phyloP scores from a whole-genome alignment of 23 tunicate genomes.

The Ascidia mentula region DNA sequence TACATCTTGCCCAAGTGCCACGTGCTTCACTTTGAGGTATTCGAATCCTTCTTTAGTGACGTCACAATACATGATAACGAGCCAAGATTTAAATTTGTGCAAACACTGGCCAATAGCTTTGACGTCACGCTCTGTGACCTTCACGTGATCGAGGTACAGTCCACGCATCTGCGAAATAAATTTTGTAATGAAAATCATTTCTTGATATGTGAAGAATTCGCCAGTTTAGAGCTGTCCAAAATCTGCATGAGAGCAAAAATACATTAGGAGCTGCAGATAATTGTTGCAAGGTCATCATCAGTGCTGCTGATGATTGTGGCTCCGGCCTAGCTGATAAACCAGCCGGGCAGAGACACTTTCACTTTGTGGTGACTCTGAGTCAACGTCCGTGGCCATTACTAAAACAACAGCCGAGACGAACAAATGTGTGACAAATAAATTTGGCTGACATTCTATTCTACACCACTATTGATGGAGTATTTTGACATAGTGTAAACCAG shows the following conservation, averaged over 20 bases:
- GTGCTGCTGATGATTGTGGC: too few relatives aligned
- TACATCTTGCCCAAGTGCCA: neutral
- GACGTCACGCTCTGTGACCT: neutral
- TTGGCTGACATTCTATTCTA: neutral
- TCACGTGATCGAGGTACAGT: neutral
- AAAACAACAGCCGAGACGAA: too few relatives aligned
- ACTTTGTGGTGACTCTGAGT: too few relatives aligned
- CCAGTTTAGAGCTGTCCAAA: too few relatives aligned
- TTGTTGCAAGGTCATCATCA: too few relatives aligned
- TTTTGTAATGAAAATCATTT: neutral
- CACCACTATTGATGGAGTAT: too few relatives aligned
- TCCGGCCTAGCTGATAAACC: too few relatives aligned
- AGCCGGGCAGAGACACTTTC: too few relatives aligned
- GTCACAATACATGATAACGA: neutral
- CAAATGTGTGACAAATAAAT: neutral
- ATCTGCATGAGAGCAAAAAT: too few relatives aligned
- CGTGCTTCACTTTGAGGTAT: neutral
- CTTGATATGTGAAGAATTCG: neutral
- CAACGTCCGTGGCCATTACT: too few relatives aligned
- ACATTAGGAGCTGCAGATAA: too few relatives aligned
- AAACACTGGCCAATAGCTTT: neutral
- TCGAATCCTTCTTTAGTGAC: neutral
- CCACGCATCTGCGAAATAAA: neutral
- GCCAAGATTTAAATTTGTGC: neutral
- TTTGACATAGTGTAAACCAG: too few relatives aligned